Evolutionary conservation across 2,797 vertebrate species (phyloP).

Genomic region (Etheostoma nigrum): DNA sequence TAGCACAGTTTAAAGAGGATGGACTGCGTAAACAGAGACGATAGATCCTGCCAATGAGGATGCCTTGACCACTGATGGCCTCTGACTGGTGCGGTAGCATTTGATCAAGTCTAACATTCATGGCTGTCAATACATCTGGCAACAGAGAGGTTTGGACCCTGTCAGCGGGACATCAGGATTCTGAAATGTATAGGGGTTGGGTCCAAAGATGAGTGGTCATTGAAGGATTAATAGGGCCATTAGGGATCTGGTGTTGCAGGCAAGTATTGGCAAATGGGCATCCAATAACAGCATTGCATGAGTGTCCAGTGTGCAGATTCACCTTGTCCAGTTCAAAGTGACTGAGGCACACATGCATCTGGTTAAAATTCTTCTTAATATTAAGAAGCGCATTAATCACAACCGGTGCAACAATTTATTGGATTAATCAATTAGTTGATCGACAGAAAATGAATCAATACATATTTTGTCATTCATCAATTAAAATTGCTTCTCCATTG

Average conservation of each 20-base stretch:
- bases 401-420: not conserved
- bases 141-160: conserved; percentile 42
- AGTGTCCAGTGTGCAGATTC: conserved; percentile 24
- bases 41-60: conserved; percentile 72
- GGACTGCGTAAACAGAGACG: conserved; percentile 79
- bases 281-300: conserved; percentile 15
- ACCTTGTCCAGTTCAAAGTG: conserved; percentile 21
- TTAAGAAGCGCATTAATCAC: not conserved
- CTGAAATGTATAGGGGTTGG: conserved; percentile 25
- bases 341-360: not conserved
- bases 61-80: conserved; percentile 69
- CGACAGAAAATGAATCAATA: not conserved
- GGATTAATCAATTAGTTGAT: not conserved
- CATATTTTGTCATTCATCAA: not conserved
- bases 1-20: conserved; percentile 80
- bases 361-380: not conserved
- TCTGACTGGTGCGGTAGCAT: conserved; percentile 64
- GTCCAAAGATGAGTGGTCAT: conserved; percentile 27
- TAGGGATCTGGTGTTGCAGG: conserved; percentile 32
- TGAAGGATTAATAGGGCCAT: conserved; percentile 21
- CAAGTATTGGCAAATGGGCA: conserved; percentile 39
- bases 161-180: conserved; percentile 28
- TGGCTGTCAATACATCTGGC: conserved; percentile 54
- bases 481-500: not conserved
- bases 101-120: conserved; percentile 74